Evolutionary conservation across 1,140 invertebrate genomes (phyloP).

Genomic region (Lepeophtheirus salmonis): DNA sequence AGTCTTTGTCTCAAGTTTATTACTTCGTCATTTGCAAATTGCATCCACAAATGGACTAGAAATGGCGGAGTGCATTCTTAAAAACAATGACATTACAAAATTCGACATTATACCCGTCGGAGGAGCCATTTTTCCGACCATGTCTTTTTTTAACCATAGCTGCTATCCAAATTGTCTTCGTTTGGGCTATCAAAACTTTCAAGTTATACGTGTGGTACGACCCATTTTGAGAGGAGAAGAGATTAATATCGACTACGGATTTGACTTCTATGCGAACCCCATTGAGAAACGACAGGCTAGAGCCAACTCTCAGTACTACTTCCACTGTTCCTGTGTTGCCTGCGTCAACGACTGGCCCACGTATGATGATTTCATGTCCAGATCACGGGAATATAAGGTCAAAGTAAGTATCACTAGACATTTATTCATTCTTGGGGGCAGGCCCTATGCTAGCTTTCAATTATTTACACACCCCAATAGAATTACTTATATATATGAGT

Average conservation of each 20-base stretch:
- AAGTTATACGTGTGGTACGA: conserved; percentile 1
- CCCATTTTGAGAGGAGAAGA: not conserved
- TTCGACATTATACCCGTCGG: conserved; percentile 45
- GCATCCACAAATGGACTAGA: conserved; percentile 13
- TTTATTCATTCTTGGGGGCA: no score
- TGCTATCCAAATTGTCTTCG: conserved; percentile 63
- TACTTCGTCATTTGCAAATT: conserved; percentile 8
- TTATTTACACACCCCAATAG: no score
- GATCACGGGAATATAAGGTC: not conserved
- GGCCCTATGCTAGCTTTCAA: no score
- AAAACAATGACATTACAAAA: conserved; percentile 17
- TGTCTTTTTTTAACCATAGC: conserved; percentile 78
- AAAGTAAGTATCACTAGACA: no score
- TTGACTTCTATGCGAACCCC: conserved; percentile 10
- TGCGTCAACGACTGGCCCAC: conserved; percentile 59
- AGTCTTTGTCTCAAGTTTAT: conserved; percentile 4
- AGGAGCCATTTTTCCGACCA: conserved; percentile 61
- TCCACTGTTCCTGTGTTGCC: conserved; percentile 58
- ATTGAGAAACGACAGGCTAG: conserved; percentile 1
- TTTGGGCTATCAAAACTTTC: conserved; percentile 11
- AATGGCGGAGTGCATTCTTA: conserved; percentile 14
- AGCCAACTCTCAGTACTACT: conserved; percentile 47
- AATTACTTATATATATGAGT: no score
- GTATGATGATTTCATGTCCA: conserved; percentile 17
- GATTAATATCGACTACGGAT: conserved; percentile 16